Evolutionary conservation across 1,140 invertebrate genomes (phyloP), one percentile per base, ranked within the genome.

Genomic region (Solenopsis invicta): DNA sequence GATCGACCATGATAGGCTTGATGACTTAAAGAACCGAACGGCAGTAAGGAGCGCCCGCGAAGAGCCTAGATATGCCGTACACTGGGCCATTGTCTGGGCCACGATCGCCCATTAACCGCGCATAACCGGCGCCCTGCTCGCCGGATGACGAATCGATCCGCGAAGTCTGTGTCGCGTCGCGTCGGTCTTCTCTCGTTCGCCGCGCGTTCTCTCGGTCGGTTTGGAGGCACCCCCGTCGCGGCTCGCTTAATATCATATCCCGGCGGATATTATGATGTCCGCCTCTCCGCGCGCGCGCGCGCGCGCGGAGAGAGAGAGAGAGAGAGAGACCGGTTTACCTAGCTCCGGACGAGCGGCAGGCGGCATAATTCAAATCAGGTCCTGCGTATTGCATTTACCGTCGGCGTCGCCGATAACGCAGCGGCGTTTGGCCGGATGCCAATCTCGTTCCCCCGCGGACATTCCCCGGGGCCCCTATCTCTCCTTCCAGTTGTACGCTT

Each of bases 251-350:
- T 84, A 84, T 90, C 61, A 88, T 85, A 89, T 87, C 75, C 80
- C 67, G 69, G 48, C 89, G 85, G 85, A 90, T 90, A 90, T 90
- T 90, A 90, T 87, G 88, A 87, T 87, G 85, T 90, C 89, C 82
- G 85, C 69, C 16, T 61, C 71, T 45, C 71, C 59, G 66, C 64
- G 48, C 71, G 66, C 61, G 29, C 29, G 29, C 29, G 29, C 0
- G 29, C 0, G 29, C n/a, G n/a, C n/a, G 2, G 29, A 29, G 29
- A 29, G 29, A 29, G 2, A 29, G 29, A 29, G 29, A 29, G 29
- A 29, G 29, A 29, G 77, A 87, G 54, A 48, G 72, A 50, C 48
- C 18, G 54, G 41, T 84, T 84, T 75, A 84, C 80, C 80, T 54
- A 90, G 71, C 77, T 87, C 71, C 85, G 59, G 82, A 61, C 84